These are phyloP conservation scores for Chloroceryle inda DNA, from an alignment of 2,797 vertebrate genomes.

Conservation along the genomic window DNA sequence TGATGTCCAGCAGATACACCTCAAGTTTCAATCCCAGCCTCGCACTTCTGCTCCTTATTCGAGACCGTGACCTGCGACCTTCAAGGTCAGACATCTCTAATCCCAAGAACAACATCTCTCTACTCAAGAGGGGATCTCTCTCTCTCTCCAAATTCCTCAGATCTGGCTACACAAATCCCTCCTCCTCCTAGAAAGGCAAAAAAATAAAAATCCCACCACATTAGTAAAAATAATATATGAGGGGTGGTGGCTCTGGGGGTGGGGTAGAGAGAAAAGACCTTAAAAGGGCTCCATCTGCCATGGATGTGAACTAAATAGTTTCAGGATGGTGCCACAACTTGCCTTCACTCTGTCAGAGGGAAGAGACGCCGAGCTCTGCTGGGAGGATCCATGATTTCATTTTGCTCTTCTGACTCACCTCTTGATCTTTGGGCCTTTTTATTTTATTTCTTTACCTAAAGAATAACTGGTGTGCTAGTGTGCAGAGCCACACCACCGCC, in stretches of 20 bases:
- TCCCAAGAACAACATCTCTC: conserved; percentile 54
- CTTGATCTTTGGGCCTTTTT: not conserved
- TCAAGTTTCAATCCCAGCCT: conserved; percentile 19
- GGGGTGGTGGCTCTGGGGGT: conserved; percentile 7
- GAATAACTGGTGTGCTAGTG: fast-evolving
- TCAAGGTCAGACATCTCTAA: conserved; percentile 65
- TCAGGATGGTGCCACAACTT: not conserved
- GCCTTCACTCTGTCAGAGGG: not conserved
- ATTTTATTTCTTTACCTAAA: not conserved
- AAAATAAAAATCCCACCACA: not conserved
- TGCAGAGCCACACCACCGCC: not conserved
- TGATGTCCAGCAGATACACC: conserved; percentile 40
- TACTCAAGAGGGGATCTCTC: conserved; percentile 15
- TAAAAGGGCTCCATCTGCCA: conserved; percentile 25
- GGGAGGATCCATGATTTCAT: fast-evolving
- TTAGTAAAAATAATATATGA: conserved; percentile 62
- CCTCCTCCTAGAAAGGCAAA: not conserved
- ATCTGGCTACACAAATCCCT: not conserved
- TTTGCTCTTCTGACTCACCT: not conserved
- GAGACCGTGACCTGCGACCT: conserved; percentile 55
- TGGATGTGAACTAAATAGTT: not conserved
- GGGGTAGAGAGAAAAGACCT: conserved; percentile 21
- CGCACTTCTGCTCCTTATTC: conserved; percentile 8
- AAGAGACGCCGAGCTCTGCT: not conserved
- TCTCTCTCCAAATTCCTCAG: not conserved